Conservation (phyloP, 37 sponge, comb jelly and placozoan species). For the Oscarella lobularis region DNA sequence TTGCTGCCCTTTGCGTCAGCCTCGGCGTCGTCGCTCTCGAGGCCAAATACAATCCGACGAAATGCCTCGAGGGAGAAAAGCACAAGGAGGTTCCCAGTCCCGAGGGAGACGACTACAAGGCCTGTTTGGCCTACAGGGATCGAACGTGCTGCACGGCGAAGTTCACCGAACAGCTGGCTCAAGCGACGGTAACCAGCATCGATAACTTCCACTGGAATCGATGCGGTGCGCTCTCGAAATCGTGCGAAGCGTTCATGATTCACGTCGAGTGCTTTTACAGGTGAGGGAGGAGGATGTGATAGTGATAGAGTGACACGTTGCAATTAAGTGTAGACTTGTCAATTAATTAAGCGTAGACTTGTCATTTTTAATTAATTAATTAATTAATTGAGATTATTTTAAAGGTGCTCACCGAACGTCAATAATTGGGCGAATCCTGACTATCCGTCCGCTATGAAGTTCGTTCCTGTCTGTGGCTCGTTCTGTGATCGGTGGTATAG, state of each 20-base stretch:
- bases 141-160: conserved; percentile 63
- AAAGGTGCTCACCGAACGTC: conserved; percentile 52
- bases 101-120: neutral
- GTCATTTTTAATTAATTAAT: no score
- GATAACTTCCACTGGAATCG: conserved; percentile 55
- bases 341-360: no score
- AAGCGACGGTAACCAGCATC: conserved; percentile 26
- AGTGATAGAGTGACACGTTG: no score
- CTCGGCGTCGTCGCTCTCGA: no score
- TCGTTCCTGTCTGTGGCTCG: conserved; percentile 34
- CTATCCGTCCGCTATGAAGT: conserved; percentile 30
- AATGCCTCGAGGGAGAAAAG: neutral
- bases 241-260: conserved; percentile 27
- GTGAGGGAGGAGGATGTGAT: neutral
- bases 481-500: conserved; percentile 53
- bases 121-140: conserved; percentile 16
- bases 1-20: no score
- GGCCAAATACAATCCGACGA: no score
- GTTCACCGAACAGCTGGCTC: conserved; percentile 44
- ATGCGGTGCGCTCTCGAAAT: conserved; percentile 30
- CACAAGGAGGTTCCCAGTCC: neutral
- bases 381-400: no score
- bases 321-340: no score
- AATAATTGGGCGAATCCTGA: no score
- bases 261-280: conserved; percentile 49